Base-by-base conservation (phyloP, 2,113 vertebrate genomes). In the Nothoprocta pentlandii region DNA sequence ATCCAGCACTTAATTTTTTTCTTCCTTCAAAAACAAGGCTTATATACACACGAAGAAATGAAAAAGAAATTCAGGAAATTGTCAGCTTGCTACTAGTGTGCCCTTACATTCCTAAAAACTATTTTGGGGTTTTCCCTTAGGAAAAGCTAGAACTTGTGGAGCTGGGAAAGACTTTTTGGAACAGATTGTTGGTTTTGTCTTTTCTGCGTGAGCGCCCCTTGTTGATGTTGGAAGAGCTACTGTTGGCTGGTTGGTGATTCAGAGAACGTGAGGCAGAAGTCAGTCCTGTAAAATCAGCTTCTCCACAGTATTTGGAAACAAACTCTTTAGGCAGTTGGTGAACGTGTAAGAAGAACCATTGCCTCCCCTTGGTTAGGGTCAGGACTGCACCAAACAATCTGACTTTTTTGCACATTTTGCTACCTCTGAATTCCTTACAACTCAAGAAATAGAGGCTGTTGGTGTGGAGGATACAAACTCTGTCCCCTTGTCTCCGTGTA, bases 161-260 rank as follows among this genome's bases (percentile, higher is more conserved):
- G 90, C 95, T 97, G 95, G 93, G 94, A 97, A 97, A 94, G 95
- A 73, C 93, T 94, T 87, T 44, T 92, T 96, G 95, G 96, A 96
- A 80, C 80, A 84, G 80, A 85, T 93, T 44, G 74, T 93, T 80
- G 88, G 86, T 95, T 97, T 95, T 97, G 93, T 95, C 93, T 96
- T 93, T 93, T 89, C 88, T 87, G 66, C 83, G n/a, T 73, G 80
- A 93, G 46, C 2, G 2, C 74, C 41, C 91, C 74, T 46, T 96
- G 92, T 95, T 97, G 92, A 87, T 95, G 74, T 95, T 97, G 93
- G 94, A 95, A 92, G 64, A 82, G 66, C 47, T 84, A 19, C 76
- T 91, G 5, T 64, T 80, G 71, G 77, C 51, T 93, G 77, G n/a
- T 89, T 93, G 80, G 70, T 92, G 84, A 93, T 95, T 92, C 83